phyloP scores from a whole-genome alignment of 2,888 invertebrate genomes.

The Xestoiulus laeticollis region DNA sequence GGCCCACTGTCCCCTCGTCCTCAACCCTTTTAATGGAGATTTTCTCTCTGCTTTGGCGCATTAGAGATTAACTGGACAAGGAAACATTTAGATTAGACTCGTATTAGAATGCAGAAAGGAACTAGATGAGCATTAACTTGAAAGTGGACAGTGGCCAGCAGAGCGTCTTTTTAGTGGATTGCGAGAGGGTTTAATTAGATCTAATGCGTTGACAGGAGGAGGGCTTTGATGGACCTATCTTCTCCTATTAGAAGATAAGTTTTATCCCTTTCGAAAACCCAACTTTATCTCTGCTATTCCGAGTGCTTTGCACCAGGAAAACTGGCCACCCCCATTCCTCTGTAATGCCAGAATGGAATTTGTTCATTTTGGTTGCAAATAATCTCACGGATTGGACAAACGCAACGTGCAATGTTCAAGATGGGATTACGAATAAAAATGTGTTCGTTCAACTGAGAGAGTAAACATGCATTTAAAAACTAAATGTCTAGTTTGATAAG shows the following conservation, averaged over 20 bases:
- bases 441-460: too few relatives aligned
- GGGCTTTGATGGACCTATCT: constrained; percentile 14
- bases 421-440: too few relatives aligned
- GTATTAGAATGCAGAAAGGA: constrained; percentile 39
- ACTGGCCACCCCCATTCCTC: background rate
- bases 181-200: constrained; percentile 10
- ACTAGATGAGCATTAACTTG: background rate
- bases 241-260: background rate
- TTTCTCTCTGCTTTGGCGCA: constrained; percentile 40
- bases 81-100: constrained; percentile 40
- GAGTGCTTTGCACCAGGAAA: background rate
- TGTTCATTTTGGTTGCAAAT: background rate
- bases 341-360: background rate
- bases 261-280: background rate
- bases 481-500: too few relatives aligned
- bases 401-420: background rate
- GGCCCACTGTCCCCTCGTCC: constrained; percentile 38
- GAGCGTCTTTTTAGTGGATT: constrained; percentile 29
- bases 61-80: constrained; percentile 43
- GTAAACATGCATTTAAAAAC: too few relatives aligned
- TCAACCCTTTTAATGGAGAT: constrained; percentile 40
- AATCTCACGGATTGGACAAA: background rate
- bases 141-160: constrained; percentile 33
- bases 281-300: background rate
- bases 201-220: constrained; percentile 24